phyloP scores from a whole-genome alignment of 2,113 vertebrate genomes.

The pig (Sus scrofa) region T2T-Sscrofa CM000824.6:73153501-73154000 shows the following conservation, averaged over 20 bases:
- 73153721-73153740: too few species aligned
- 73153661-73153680: not conserved
- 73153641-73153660: constrained; percentile 47
- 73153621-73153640: not conserved
- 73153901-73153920: not conserved
- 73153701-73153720: not conserved
- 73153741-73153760: too few species aligned
- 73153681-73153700: not conserved
- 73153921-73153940: not conserved
- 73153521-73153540: constrained; percentile 81
- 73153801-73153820: too few species aligned
- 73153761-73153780: too few species aligned
- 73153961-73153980: not conserved
- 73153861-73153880: too few species aligned
- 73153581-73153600: not conserved
- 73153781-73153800: too few species aligned
- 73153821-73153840: too few species aligned
- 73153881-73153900: not conserved
- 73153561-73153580: not conserved
- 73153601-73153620: not conserved
- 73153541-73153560: not conserved
- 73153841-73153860: too few species aligned
- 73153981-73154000: not conserved
- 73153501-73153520: constrained; percentile 84
- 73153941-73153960: not conserved